Evolutionary conservation across 2,113 vertebrate genomes (phyloP), one percentile per base, ranked within the genome.

Genomic region (Periophthalmus modestus): DNA sequence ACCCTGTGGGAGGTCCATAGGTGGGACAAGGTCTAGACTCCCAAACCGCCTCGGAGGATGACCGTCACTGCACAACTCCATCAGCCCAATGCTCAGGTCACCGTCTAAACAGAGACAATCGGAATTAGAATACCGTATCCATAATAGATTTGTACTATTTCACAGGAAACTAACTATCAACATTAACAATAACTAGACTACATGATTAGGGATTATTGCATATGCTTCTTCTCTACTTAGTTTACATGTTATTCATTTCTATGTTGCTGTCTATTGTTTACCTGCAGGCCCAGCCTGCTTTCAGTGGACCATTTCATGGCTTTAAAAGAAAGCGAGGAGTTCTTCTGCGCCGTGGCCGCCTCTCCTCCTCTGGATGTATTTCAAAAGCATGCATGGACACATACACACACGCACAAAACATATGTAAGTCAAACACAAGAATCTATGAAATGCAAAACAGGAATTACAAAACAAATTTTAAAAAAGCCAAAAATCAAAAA

Each of bases 281-380:
- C 92, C 92, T 91, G 84, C 88, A 89, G 87, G 87, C 85, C 83
- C 88, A 81, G 87, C 85, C 89, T 91, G 90, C 88, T 89, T 83
- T 89, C 90, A 81, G 88, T 74, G 86, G 85, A 86, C 82, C 75
- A 89, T 81, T 57, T 94, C 91, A 94, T 77, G 92, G 93, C 89
- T 94, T 94, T 94, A 94, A 93, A 74, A 86, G 93, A 90, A 94
- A 93, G 80, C 93, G 92, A 15, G 92, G 89, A 23, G 91, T 93
- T 88, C 93, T 89, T 91, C 91, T 93, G 87, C 93, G 89, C 57
- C 91, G 88, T 13, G 93, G 92, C 24, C 93, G 92, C 72, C 91
- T 90, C 80, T 93, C 88, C 80, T 93, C 91, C 78, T 89, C 93
- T 92, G 91, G 74, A 85, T 66, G 19, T 55, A 76, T 46, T 72